phyloP scores from a whole-genome alignment of 2,113 vertebrate genomes.

The Mixornis gularis region DNA sequence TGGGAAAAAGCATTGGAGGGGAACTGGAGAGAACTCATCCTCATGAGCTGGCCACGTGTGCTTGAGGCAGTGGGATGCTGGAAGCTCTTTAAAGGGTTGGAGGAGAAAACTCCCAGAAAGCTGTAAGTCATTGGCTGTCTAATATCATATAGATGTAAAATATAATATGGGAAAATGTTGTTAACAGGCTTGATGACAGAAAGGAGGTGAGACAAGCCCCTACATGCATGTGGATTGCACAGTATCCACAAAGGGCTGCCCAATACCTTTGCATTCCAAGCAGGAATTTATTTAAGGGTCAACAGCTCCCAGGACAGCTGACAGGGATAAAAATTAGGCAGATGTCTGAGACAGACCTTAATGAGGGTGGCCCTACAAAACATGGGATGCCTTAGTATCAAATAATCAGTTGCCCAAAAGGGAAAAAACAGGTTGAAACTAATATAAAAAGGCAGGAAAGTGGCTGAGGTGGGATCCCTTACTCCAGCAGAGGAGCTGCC shows the following conservation, averaged over 20 bases:
- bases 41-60: neutral
- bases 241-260: neutral
- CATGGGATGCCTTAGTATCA: accelerated
- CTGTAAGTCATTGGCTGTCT: neutral
- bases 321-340: neutral
- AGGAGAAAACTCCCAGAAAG: neutral
- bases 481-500: neutral
- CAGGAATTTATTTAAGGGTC: neutral
- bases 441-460: neutral
- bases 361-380: neutral
- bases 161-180: neutral
- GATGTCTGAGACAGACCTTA: neutral
- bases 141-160: neutral
- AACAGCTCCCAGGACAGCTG: neutral
- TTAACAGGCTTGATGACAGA: neutral
- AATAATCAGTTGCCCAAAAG: neutral
- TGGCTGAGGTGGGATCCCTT: neutral
- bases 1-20: neutral
- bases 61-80: neutral
- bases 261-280: neutral
- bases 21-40: neutral
- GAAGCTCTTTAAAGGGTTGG: neutral
- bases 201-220: neutral
- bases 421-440: neutral
- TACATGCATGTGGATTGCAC: accelerated